A percentile compares a stretch with the other conserved stretches of the same genome.
phyloP scores from a whole-genome alignment of 2,113 vertebrate genomes.

The Herpailurus yagouaroundi region DNA sequence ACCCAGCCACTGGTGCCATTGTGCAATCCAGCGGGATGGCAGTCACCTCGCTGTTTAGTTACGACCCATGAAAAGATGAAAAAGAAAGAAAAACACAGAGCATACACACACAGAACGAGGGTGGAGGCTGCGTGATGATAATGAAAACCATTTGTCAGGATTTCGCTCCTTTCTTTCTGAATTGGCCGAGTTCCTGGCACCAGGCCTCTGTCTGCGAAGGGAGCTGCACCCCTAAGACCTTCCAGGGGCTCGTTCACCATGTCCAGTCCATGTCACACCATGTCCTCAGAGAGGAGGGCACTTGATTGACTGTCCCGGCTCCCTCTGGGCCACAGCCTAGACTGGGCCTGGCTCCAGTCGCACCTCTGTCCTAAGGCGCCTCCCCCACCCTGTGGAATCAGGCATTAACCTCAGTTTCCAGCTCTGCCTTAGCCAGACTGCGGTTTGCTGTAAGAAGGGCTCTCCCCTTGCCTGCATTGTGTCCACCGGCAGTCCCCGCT shows the following conservation, averaged over 20 bases:
- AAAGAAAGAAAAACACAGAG: conserved; percentile 55
- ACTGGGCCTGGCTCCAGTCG: not conserved
- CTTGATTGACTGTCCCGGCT: not conserved
- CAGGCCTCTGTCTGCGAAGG: conserved; percentile 51
- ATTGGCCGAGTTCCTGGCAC: conserved; percentile 45
- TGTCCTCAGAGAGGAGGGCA: not conserved
- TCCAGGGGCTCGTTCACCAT: not conserved
- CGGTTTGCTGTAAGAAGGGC: no score
- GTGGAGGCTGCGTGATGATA: conserved; percentile 40
- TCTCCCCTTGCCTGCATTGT: not conserved
- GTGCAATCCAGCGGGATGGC: conserved; percentile 33
- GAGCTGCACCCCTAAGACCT: not conserved
- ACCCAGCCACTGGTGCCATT: not conserved
- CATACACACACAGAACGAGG: not conserved
- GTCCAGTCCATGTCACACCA: not conserved
- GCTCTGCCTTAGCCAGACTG: not conserved
- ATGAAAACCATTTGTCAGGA: conserved; percentile 62
- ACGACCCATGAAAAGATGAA: conserved; percentile 48
- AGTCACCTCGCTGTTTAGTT: conserved; percentile 77
- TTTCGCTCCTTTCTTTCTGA: conserved; percentile 33
- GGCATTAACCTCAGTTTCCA: not conserved
- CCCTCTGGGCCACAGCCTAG: not conserved
- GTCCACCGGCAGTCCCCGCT: not conserved
- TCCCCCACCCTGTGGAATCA: not conserved
- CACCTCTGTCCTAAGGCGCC: not conserved